Evolutionary conservation across 2,888 invertebrate species (phyloP).

Genomic region (Acanthosepion esculentum): DNA sequence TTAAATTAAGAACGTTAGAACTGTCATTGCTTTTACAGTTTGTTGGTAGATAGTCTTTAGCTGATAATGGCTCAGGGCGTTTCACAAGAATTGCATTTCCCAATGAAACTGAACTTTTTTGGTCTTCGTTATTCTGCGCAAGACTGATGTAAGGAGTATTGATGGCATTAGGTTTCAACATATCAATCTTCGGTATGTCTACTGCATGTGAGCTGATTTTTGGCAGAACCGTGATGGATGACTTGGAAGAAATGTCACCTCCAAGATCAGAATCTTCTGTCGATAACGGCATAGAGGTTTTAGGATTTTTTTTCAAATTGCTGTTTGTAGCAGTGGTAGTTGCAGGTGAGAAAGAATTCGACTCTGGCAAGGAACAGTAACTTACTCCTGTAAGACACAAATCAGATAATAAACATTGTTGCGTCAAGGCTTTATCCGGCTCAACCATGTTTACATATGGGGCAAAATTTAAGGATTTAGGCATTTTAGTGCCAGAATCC

Average conservation of each 20-base stretch:
- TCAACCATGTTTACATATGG: constrained; percentile 67
- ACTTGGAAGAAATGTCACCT: neutral
- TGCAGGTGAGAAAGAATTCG: constrained; percentile 41
- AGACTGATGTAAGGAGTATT: neutral
- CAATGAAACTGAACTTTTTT: neutral
- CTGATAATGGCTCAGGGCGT: neutral
- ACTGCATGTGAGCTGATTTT: neutral
- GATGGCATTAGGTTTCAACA: neutral
- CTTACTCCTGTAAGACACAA: neutral
- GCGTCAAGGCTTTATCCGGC: neutral
- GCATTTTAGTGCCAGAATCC: constrained; percentile 55
- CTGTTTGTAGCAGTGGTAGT: neutral
- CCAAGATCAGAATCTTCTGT: neutral
- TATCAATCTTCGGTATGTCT: neutral
- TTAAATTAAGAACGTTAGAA: neutral
- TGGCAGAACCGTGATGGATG: neutral
- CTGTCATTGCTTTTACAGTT: neutral
- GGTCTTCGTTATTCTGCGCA: neutral
- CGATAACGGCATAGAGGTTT: neutral
- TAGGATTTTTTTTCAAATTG: neutral
- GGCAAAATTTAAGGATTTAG: constrained; percentile 67
- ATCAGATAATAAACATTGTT: constrained; percentile 34
- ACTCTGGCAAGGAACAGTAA: constrained; percentile 39
- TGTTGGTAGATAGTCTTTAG: neutral
- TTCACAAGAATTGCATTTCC: neutral